These are phyloP conservation scores for Pantala flavescens DNA, from an alignment of 1,140 invertebrate species.

Conservation along the genomic window DNA sequence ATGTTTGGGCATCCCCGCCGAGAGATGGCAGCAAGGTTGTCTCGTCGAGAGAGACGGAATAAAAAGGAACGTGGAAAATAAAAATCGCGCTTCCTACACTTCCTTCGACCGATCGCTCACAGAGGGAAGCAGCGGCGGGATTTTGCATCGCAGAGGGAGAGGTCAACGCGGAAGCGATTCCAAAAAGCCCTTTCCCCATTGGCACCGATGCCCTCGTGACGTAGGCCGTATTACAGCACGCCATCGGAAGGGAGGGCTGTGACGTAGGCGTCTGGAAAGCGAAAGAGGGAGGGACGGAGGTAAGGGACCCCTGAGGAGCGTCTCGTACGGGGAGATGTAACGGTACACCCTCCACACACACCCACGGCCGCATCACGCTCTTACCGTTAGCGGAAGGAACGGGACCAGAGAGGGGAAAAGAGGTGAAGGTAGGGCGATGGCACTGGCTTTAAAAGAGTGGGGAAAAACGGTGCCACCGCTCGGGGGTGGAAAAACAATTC, in stretches of 20 bases:
- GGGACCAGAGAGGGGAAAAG: neutral
- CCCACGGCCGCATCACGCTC: neutral
- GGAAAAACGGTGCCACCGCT: neutral
- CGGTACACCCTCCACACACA: neutral
- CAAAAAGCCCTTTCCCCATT: neutral
- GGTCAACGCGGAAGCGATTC: conserved; percentile 2
- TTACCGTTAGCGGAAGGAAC: neutral
- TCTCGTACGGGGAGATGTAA: conserved; percentile 8
- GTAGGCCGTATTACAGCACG: conserved; percentile 3
- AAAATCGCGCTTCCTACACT: neutral
- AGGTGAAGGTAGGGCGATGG: conserved; percentile 6
- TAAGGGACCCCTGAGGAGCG: neutral
- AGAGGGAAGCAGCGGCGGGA: neutral
- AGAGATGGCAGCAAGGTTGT: neutral
- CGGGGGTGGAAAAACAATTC: too few relatives aligned
- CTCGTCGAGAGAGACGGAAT: neutral
- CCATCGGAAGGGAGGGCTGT: neutral
- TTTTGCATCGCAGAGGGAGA: neutral
- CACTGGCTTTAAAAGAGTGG: neutral
- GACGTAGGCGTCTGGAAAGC: too few relatives aligned
- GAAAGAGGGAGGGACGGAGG: neutral
- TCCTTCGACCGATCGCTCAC: neutral
- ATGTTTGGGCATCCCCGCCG: neutral
- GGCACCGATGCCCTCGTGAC: neutral
- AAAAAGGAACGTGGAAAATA: too few relatives aligned